Evolutionary conservation across 1,140 invertebrate genomes (phyloP).

Genomic region (Musca vetustissima): DNA sequence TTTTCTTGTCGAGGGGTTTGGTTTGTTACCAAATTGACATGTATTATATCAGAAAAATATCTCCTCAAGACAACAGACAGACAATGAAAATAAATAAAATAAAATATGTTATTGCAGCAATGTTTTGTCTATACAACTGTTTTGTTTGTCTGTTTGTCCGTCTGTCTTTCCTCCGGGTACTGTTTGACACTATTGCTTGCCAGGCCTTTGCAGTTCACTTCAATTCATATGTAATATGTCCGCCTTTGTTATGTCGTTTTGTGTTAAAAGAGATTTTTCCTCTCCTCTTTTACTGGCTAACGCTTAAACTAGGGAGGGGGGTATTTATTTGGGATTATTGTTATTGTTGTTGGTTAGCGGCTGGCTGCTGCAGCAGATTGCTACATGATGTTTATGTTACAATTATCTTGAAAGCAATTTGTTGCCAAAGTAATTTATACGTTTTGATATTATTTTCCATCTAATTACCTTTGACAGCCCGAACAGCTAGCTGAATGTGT

Average conservation of each 20-base stretch:
- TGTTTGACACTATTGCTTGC: no score
- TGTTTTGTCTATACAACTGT: no score
- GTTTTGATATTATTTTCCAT: slow-evolving; percentile 7
- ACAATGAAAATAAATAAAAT: slow-evolving; percentile 16
- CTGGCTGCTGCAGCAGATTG: slow-evolving; percentile 5
- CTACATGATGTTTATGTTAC: slow-evolving; percentile 21
- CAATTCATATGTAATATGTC: no score
- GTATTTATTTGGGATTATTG: no score
- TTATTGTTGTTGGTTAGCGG: not conserved
- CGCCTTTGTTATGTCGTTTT: no score
- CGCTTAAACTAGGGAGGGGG: no score
- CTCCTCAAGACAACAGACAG: slow-evolving; percentile 7
- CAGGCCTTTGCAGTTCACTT: no score
- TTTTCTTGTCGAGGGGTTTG: no score
- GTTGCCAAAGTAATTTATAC: slow-evolving; percentile 23
- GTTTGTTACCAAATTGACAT: slow-evolving; percentile 18
- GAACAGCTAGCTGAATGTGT: not conserved
- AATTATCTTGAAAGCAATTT: slow-evolving; percentile 21
- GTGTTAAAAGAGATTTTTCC: no score
- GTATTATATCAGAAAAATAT: slow-evolving; percentile 10
- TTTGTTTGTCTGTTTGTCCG: no score
- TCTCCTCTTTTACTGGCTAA: no score
- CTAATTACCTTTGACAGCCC: slow-evolving; percentile 16
- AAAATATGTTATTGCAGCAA: slow-evolving; percentile 9
- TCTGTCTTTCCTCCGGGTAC: no score